Base-by-base conservation (phyloP, 1,140 invertebrate species). In the Drepana arcuata region DNA sequence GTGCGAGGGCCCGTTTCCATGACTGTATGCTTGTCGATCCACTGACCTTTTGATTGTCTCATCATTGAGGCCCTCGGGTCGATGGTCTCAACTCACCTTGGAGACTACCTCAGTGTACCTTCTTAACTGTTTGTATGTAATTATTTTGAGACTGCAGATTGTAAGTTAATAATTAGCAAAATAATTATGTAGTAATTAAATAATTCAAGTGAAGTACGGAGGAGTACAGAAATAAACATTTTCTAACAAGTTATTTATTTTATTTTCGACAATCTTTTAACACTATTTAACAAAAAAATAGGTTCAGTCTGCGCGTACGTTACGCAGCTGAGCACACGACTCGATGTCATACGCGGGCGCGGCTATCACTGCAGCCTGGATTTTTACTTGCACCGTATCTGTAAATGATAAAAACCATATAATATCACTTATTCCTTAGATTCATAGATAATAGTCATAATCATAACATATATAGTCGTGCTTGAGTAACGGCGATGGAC, bases 61-160 rank as follows among this genome's bases (percentile, higher is more conserved):
- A n/a, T n/a, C n/a, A n/a, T n/a, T n/a, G n/a, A n/a, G n/a, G n/a
- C n/a, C n/a, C n/a, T n/a, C n/a, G 45, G 50, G 49, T 48, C 36
- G 42, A 45, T 55, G 30, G 65, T 72, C 72, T 73, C 64, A n/a
- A 34, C 35, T 43, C 52, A 55, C 35, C 56, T 50, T 41, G 29
- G 68, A 67, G 67, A 74, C 71, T 63, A 71, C 66, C 68, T 80
- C 67, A 68, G 55, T 72, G 63, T 70, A n/a, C n/a, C n/a, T n/a
- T 72, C 59, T 66, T 60, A 56, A 56, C 47, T 65, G 52, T 63
- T 63, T 54, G 53, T 52, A 55, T 74, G 65, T 73, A 75, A 73
- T 69, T 69, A 50, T 72, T 71, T 73, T 73, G 78, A 82, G 78
- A 82, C 78, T 82, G 78, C 78, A 70, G 64, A 62, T 71, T 73